Base-by-base conservation (phyloP, 2,888 invertebrate genomes). In the Lissocephala sabroskyi region DNA sequence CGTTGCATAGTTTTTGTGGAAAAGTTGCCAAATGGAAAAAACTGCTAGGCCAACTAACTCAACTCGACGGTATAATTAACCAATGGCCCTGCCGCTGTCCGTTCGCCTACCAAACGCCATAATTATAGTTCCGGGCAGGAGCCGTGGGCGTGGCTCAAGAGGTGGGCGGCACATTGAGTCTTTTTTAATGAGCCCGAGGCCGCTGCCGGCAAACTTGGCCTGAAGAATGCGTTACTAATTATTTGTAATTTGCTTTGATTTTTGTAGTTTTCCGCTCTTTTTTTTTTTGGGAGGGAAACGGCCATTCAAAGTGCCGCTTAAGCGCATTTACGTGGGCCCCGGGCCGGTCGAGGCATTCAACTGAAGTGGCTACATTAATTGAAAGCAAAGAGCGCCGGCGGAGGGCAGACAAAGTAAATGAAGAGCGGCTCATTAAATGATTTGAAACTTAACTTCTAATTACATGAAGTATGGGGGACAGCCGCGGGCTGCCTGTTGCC, bases 201-300 rank as follows among this genome's bases (percentile, higher is more conserved):
- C 30, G 29, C 14, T 10, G 14, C 35, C 4, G 10, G 23, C 23
- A 23, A 47, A 40, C 32, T 50, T 48, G 47, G 41, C 43, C 29
- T 42, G 37, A 32, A 46, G 52, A 52, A 52, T 62, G 58, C 53
- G 57, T 62, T 62, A 52, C 56, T 62, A 71, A 76, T 71, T 76
- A 73, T 62, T 63, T 68, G 58, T 54, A 76, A 76, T 73, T 68
- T 62, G 41, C 63, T 62, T 75, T 71, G 71, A 70, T 65, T 68
- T 61, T 51, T 49, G 28, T 11, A n/a, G 11, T 32, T 35, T 9
- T 16, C 14, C 35, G 3, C 19, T 13, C 2, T 32, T 3, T 23
- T 35, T 23, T 28, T 36, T 23, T 23, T 23, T 23, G 7, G 7
- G 23, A 23, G 23, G 23, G 23, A 23, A 23, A 23, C 7, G 7